A percentile compares a stretch with the other conserved stretches of the same genome.
These are phyloP conservation scores for Hoplias malabaricus DNA, from an alignment of 2,113 vertebrate genomes.

Conservation along the genomic window DNA sequence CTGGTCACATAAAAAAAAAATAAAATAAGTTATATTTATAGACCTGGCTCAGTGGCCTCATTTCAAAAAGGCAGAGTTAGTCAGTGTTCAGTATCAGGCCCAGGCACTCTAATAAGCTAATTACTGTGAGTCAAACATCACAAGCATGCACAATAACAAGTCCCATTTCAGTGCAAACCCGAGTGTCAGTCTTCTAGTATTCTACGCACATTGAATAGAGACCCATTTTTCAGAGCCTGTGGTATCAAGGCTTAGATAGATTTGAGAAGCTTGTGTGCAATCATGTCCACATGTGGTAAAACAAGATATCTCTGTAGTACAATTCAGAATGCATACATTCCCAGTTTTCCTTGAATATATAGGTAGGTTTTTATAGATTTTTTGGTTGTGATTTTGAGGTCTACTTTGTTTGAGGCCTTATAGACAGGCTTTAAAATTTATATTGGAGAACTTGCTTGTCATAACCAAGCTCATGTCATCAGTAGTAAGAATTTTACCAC, in stretches of 20 bases:
- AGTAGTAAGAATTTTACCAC: too few species aligned
- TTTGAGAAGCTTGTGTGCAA: neutral
- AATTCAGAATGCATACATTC: neutral
- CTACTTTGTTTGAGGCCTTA: too few species aligned
- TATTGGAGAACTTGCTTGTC: too few species aligned
- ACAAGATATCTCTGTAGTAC: neutral
- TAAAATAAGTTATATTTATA: slow-evolving; percentile 2
- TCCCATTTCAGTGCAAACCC: neutral
- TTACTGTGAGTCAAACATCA: neutral
- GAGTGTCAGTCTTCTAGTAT: neutral
- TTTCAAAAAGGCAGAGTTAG: slow-evolving; percentile 11
- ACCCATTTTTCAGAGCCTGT: neutral
- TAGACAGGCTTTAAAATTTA: too few species aligned
- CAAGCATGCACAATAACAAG: neutral
- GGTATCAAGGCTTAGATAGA: neutral
- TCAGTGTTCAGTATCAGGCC: neutral
- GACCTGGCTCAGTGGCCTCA: neutral
- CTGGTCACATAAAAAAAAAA: neutral
- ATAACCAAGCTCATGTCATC: too few species aligned
- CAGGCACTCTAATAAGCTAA: neutral
- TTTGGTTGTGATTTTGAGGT: too few species aligned
- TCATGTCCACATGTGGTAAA: neutral
- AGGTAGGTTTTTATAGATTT: too few species aligned
- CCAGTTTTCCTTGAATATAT: too few species aligned
- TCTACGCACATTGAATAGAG: too few species aligned